Base-by-base conservation (phyloP, 2,888 invertebrate species). In the Seira musarum region DNA sequence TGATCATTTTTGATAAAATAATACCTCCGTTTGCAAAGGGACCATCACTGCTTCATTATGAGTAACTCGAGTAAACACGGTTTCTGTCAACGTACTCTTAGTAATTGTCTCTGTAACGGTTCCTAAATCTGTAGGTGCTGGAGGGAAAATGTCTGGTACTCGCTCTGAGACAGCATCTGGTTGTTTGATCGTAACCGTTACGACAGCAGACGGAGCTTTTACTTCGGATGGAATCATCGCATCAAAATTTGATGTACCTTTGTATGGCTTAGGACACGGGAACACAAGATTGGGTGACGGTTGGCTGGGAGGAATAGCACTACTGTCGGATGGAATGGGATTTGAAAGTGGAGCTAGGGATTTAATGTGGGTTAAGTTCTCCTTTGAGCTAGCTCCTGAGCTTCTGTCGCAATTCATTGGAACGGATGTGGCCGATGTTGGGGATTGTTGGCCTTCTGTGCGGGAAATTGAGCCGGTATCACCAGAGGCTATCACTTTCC, bases 41-140 rank as follows among this genome's bases (percentile, higher is more conserved):
- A 87, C 87, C 90, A 92, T 93, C 90, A 93, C 92, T 91, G 95
- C 93, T 89, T 94, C 93, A 92, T 97, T 97, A 91, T 96, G 96
- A 88, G 97, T 97, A 90, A 96, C 93, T 89, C 97, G 92, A 87
- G 96, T 97, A 91, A 96, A 96, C 87, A 96, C 95, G 86, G 96
- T 96, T 92, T 97, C 96, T 88, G 96, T 96, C 91, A 96, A 94
- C 87, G 96, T 96, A 89, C 96, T 95, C 93, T 96, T 96, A 90
- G 96, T 97, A 92, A 97, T 95, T 90, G 95, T 95, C 91, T 97
- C 97, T 87, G 96, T 96, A 91, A 96, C 94, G 89, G 93, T 92
- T 89, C 96, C 96, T 89, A 94, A 92, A 87, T 93, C 92, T 84
- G 94, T 93, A 85, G 95, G 95, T 87, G 95, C 92, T 88, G 96